These are phyloP conservation scores for Fulmarus glacialis DNA, from an alignment of 2,113 vertebrate genomes.

Conservation along the genomic window DNA sequence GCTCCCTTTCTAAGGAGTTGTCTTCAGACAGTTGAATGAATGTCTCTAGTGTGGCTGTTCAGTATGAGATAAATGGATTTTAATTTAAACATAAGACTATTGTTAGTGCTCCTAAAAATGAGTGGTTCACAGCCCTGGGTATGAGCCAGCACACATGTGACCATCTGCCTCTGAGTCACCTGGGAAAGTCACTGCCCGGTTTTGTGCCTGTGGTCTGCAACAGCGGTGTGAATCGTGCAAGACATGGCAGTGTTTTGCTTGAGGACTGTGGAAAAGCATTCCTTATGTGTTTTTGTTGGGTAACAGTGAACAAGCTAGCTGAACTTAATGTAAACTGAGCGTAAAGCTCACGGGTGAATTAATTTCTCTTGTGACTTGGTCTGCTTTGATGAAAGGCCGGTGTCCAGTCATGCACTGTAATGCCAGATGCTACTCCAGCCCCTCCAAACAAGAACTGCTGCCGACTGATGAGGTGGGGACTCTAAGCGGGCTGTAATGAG, in stretches of 20 bases:
- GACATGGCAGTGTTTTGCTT: neutral
- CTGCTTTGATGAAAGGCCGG: neutral
- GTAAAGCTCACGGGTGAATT: neutral
- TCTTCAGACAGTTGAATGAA: neutral
- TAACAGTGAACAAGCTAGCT: neutral
- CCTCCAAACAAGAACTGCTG: neutral
- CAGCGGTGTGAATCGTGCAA: neutral
- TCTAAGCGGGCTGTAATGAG: rapidly evolving
- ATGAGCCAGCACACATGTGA: neutral
- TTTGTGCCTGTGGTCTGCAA: neutral
- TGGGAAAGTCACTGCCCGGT: neutral
- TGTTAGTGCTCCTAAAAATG: neutral
- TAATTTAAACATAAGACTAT: neutral
- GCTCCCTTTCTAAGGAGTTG: neutral
- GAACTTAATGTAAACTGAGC: neutral
- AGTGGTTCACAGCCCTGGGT: neutral
- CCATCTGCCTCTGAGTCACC: neutral
- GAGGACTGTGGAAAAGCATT: neutral
- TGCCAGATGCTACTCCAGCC: neutral
- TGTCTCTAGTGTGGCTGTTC: neutral
- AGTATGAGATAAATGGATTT: neutral
- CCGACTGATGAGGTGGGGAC: rapidly evolving
- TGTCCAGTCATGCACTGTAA: neutral
- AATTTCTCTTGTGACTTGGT: neutral
- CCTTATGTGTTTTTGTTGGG: neutral